phyloP scores from a whole-genome alignment of 2,888 invertebrate species.

The Tyria jacobaeae region DNA sequence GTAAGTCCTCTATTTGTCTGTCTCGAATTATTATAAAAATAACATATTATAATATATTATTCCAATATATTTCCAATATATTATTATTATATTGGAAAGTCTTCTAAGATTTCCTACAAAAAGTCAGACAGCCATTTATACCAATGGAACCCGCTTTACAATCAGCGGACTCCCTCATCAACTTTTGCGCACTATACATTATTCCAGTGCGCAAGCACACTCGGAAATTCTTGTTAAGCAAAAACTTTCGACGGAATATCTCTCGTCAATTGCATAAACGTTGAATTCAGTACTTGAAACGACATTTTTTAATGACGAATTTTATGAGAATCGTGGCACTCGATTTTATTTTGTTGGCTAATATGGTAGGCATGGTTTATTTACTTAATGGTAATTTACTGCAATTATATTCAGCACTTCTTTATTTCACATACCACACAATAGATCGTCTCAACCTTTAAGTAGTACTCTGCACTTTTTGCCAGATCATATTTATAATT shows the following conservation, averaged over 20 bases:
- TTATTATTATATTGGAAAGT: too few relatives aligned
- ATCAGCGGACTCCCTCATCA: conserved; percentile 36
- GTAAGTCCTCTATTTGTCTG: too few relatives aligned
- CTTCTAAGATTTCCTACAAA: neutral
- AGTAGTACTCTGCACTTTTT: too few relatives aligned
- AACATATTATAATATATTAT: too few relatives aligned
- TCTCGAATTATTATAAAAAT: too few relatives aligned
- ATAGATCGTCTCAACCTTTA: too few relatives aligned
- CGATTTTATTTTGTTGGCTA: conserved; percentile 15
- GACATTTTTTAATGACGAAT: conserved; percentile 25
- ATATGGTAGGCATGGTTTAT: neutral
- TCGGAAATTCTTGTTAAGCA: conserved; percentile 50
- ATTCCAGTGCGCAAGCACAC: conserved; percentile 48
- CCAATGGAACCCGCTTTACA: conserved; percentile 43
- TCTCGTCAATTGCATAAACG: conserved; percentile 50
- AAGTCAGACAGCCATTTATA: conserved; percentile 25
- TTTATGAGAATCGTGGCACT: conserved; percentile 30
- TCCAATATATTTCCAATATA: too few relatives aligned
- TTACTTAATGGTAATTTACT: neutral
- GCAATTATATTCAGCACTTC: too few relatives aligned
- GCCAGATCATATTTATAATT: neutral
- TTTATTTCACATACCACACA: neutral
- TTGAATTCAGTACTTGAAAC: conserved; percentile 37
- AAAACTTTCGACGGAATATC: conserved; percentile 45
- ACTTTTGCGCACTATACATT: conserved; percentile 47